Base-by-base conservation (phyloP, 2,888 invertebrate species). In the Onthophagus sagittarius region DNA sequence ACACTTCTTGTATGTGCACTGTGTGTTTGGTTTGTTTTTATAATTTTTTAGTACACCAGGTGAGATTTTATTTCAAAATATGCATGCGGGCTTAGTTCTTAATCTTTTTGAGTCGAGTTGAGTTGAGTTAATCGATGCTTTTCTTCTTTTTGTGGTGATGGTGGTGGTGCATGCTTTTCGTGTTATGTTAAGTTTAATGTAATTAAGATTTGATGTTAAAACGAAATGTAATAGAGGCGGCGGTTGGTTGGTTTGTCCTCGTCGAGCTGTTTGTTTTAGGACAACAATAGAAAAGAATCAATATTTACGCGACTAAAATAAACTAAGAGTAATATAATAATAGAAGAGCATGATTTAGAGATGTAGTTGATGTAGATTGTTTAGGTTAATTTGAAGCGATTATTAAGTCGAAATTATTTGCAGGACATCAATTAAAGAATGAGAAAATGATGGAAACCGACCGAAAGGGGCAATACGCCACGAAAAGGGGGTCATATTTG, bases 401-500 rank as follows among this genome's bases (percentile, higher is more conserved):
- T 23, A 23, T 23, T 23, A 23, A 23, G 3, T 23, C 23, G 3
- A 23, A 23, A 23, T 23, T 3, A 15, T 67, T 63, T 67, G 23
- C 67, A 67, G 67, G 67, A 67, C 67, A 53, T 53, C 39, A 53
- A 53, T 7, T 53, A 53, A 53, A 0, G 4, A 53, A 7, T 53
- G 31, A 32, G 14, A 67, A 72, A 31, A 15, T 62, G 62, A 75
- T 77, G 72, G 79, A 79, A 69, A 70, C 76, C 23, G 76, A 74
- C 63, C 71, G 73, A 62, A 76, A 79, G 62, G 81, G 79, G 67
- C 76, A 79, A 4, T 85, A 85, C 76, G 83, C 83, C 69, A 88
- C 83, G 39, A 84, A 87, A 73, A 86, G 86, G 76, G 79, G 85
- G 0, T 86, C 86, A 65, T 84, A 83, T 75, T 76, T 79, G 15